These are phyloP conservation scores for Bombus soroeensis DNA, from an alignment of 1,140 invertebrate genomes.

Conservation along the genomic window DNA sequence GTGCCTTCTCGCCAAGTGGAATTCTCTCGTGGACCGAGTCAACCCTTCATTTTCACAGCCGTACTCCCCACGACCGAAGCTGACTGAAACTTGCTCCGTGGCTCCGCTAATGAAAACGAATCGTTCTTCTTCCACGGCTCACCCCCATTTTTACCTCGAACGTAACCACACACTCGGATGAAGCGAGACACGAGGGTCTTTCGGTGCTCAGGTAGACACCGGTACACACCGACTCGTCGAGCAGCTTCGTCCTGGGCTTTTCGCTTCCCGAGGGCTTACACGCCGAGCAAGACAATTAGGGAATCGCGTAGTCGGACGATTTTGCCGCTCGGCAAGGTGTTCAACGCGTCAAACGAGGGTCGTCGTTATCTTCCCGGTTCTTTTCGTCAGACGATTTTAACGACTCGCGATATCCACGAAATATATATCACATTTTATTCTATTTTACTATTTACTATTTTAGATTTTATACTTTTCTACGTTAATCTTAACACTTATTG, in stretches of 20 bases:
- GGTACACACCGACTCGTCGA: constrained; percentile 34
- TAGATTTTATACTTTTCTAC: neutral
- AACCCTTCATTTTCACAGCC: constrained; percentile 22
- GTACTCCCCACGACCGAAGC: constrained; percentile 36
- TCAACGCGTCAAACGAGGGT: constrained; percentile 10
- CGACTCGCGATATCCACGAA: neutral
- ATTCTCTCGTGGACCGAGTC: constrained; percentile 61
- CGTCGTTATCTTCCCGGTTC: neutral
- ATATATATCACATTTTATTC: too few species aligned
- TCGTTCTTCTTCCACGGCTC: constrained; percentile 62
- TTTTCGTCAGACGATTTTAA: too few species aligned
- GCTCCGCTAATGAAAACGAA: constrained; percentile 68
- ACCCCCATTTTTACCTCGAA: constrained; percentile 39
- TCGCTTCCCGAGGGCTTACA: constrained; percentile 7
- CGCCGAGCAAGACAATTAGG: constrained; percentile 42
- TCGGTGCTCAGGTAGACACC: constrained; percentile 54
- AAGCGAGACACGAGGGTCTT: constrained; percentile 56
- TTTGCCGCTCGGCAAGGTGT: neutral
- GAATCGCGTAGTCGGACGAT: constrained; percentile 25
- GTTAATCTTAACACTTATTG: too few species aligned
- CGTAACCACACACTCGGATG: constrained; percentile 53
- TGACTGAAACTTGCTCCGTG: constrained; percentile 45
- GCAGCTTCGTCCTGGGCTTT: constrained; percentile 38
- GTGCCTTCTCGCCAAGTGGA: constrained; percentile 61
- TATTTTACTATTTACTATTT: too few species aligned